Evolutionary conservation across 2,797 vertebrate species (phyloP).

Genomic region (Sebastes diaconus): DNA sequence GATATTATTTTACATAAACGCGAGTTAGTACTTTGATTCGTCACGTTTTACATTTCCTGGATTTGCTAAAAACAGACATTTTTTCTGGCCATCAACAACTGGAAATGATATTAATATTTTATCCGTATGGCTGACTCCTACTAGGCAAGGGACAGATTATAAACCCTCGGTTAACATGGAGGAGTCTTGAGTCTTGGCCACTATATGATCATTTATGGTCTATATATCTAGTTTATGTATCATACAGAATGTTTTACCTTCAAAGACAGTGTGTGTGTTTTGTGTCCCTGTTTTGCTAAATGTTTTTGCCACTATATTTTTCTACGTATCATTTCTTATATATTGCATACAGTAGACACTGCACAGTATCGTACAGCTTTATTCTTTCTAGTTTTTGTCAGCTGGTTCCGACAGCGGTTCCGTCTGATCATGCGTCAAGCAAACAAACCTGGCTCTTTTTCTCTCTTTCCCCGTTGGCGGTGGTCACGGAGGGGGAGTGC

Average conservation of each 20-base stretch:
- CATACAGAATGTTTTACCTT: not conserved
- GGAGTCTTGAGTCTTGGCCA: not conserved
- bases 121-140: not conserved
- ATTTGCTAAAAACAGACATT: not conserved
- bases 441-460: slow-evolving; percentile 92
- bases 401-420: not conserved
- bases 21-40: not conserved
- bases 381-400: not conserved
- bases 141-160: not conserved
- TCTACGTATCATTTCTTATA: not conserved
- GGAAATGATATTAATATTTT: not conserved
- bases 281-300: not conserved
- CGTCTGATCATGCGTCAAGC: slow-evolving; percentile 33
- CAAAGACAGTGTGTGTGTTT: not conserved
- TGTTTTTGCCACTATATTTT: not conserved
- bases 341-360: not conserved
- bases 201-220: not conserved
- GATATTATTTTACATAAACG: not conserved
- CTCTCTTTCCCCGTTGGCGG: slow-evolving; percentile 84
- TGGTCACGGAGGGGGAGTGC: slow-evolving; percentile 82
- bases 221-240: not conserved
- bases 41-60: not conserved
- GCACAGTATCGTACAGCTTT: not conserved
- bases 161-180: not conserved
- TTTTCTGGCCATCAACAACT: not conserved